Conservation (phyloP, 2,113 vertebrate species). For the Zonotrichia leucophrys region DNA sequence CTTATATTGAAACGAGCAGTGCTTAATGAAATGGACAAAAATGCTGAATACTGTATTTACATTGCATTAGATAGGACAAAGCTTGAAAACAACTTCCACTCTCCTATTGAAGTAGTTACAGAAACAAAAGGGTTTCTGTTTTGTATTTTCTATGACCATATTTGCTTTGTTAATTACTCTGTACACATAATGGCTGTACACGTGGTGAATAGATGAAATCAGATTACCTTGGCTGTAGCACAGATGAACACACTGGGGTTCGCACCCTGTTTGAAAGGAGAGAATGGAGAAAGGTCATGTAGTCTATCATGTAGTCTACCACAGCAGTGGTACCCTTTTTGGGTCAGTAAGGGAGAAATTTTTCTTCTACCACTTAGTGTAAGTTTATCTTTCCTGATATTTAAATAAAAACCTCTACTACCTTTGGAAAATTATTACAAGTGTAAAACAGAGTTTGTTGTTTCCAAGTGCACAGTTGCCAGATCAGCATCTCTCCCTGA, state of each 20-base stretch:
- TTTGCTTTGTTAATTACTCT: conserved; percentile 2
- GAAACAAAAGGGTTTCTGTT: not conserved
- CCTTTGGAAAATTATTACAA: not conserved
- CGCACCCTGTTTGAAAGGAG: not conserved
- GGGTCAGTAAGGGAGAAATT: not conserved
- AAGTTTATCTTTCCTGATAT: not conserved
- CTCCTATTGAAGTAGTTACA: not conserved
- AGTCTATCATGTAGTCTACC: not conserved
- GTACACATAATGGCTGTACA: not conserved
- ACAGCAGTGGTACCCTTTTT: not conserved
- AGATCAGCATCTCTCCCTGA: not conserved
- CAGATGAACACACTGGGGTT: not conserved
- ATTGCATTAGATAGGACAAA: not conserved
- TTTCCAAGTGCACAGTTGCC: not conserved
- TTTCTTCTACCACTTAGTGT: not conserved
- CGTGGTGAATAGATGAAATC: not conserved
- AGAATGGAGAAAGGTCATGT: not conserved
- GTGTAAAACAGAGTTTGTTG: not conserved
- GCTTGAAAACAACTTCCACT: not conserved
- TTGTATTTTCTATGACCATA: not conserved
- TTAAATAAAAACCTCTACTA: not conserved
- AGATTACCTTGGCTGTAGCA: not conserved
- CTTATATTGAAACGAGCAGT: conserved; percentile 40
- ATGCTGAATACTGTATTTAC: conserved; percentile 25
- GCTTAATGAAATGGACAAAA: conserved; percentile 50